Evolutionary conservation across 2,797 vertebrate genomes (phyloP).

Genomic region (Myiothlypis coronata): DNA sequence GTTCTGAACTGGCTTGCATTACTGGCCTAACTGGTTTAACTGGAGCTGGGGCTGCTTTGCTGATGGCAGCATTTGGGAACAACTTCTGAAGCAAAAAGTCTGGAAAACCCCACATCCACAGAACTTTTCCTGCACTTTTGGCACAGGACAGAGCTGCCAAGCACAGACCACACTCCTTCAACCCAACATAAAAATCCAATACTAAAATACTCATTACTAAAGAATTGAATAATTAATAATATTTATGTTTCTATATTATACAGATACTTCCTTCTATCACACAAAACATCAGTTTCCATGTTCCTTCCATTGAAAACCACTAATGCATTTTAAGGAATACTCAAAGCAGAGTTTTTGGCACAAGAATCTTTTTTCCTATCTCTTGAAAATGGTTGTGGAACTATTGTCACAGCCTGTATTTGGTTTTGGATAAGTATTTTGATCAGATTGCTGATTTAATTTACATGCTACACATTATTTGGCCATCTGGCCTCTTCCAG

Average conservation of each 20-base stretch:
- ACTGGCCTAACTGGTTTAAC: not conserved
- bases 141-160: not conserved
- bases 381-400: not conserved
- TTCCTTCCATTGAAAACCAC: not conserved
- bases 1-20: not conserved
- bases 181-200: not conserved
- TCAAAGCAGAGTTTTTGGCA: not conserved
- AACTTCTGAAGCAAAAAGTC: not conserved
- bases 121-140: not conserved
- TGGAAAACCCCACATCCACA: accelerated
- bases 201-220: not conserved
- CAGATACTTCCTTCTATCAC: not conserved
- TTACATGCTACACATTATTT: not conserved
- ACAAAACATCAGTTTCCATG: accelerated
- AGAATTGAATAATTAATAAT: not conserved
- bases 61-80: not conserved
- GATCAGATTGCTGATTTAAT: not conserved
- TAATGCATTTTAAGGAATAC: not conserved
- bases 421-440: not conserved
- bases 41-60: not conserved
- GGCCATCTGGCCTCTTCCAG: not conserved
- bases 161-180: not conserved
- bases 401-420: not conserved
- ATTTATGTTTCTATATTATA: not conserved
- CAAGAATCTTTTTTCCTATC: not conserved